Conservation (phyloP, 2,797 vertebrate species). For the Hoplostethus mediterraneus region DNA sequence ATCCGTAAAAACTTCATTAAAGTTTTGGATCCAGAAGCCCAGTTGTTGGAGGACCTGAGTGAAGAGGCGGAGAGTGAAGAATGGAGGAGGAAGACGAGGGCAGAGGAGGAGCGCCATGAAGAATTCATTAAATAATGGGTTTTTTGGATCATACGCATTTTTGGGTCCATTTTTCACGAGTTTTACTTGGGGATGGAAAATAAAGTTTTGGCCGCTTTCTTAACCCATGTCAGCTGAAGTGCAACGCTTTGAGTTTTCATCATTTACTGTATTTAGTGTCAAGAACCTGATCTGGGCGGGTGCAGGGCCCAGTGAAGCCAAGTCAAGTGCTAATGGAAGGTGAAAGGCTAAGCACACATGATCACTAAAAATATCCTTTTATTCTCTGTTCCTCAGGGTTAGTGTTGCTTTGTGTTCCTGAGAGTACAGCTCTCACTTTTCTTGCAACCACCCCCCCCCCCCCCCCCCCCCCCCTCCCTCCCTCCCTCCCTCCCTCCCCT, state of each 20-base stretch:
- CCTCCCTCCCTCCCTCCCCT: too few species aligned
- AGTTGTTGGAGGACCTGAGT: neutral
- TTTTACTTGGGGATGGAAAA: neutral
- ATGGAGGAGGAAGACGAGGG: neutral
- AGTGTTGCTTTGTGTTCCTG: conserved; percentile 17
- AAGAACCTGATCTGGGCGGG: conserved; percentile 25
- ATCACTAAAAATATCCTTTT: conserved; percentile 50
- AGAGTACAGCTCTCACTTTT: conserved; percentile 10
- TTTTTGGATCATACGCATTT: too few species aligned
- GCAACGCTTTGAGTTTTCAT: neutral
- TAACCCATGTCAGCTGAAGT: neutral
- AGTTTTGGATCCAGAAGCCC: neutral
- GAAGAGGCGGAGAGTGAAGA: neutral
- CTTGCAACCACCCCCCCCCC: neutral
- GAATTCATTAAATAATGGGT: neutral
- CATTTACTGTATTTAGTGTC: conserved; percentile 12
- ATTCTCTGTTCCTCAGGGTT: conserved; percentile 19
- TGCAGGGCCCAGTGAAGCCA: conserved; percentile 31
- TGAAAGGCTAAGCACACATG: conserved; percentile 43
- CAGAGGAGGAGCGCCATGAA: neutral
- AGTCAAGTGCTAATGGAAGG: conserved; percentile 44
- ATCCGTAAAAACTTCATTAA: neutral
- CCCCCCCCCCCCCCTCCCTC: neutral
- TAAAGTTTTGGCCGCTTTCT: neutral
- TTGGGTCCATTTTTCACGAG: too few species aligned